Evolutionary conservation across 2,113 vertebrate species (phyloP).

Genomic region (mouse (Mus musculus)): GRCm39 chr3:88065001-88065500

Average conservation of each 20-base stretch:
- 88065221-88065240: background rate
- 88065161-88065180: background rate
- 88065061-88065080: background rate
- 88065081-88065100: background rate
- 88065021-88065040: background rate
- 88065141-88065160: background rate
- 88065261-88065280: background rate
- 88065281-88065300: background rate
- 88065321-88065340: conserved; percentile 85
- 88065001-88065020: background rate
- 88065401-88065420: conserved; percentile 98
- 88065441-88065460: conserved; percentile 96
- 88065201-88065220: background rate
- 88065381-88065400: conserved; percentile 98
- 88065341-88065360: conserved; percentile 99
- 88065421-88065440: conserved; percentile 98
- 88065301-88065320: conserved; percentile 19
- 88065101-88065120: background rate
- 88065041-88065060: background rate
- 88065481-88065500: conserved; percentile 89
- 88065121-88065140: background rate
- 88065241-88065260: background rate
- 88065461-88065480: conserved; percentile 98
- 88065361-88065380: conserved; percentile 99
- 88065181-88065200: background rate